Conservation (phyloP, 2,113 vertebrate genomes). For the Vidua chalybeata region DNA sequence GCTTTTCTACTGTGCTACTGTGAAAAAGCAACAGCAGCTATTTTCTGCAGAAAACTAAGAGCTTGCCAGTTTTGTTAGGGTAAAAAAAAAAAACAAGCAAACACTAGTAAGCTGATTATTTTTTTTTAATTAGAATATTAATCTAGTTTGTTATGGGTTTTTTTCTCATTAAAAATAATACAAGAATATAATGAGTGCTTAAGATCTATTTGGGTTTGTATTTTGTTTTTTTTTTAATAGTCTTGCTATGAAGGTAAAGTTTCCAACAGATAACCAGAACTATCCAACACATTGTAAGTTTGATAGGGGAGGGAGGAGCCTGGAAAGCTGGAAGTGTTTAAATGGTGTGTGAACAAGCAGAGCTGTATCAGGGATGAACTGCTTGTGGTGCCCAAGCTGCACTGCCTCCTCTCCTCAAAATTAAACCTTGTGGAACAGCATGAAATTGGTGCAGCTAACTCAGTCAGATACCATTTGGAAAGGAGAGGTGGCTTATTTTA, state of each 20-base stretch:
- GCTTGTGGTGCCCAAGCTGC: not conserved
- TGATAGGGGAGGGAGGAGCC: not conserved
- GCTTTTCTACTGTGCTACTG: not conserved
- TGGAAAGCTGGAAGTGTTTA: not conserved
- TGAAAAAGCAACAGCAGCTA: not conserved
- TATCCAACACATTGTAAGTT: not conserved
- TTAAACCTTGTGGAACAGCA: not conserved
- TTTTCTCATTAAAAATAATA: not conserved
- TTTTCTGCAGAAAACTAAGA: not conserved
- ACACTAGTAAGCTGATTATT: not conserved
- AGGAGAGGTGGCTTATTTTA: not conserved
- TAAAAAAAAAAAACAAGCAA: not conserved
- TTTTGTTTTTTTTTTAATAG: not conserved
- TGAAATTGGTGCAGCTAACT: not conserved
- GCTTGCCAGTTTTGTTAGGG: not conserved
- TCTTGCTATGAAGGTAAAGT: not conserved
- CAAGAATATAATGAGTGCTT: not conserved
- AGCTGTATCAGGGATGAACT: fast-evolving
- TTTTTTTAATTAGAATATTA: not conserved
- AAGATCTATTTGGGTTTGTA: not conserved
- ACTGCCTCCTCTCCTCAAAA: not conserved
- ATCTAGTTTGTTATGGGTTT: not conserved
- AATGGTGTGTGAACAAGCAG: not conserved
- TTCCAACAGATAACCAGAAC: not conserved
- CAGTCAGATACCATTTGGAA: not conserved